Conservation (phyloP, 2,113 vertebrate genomes). For the Atractosteus spatula region DNA sequence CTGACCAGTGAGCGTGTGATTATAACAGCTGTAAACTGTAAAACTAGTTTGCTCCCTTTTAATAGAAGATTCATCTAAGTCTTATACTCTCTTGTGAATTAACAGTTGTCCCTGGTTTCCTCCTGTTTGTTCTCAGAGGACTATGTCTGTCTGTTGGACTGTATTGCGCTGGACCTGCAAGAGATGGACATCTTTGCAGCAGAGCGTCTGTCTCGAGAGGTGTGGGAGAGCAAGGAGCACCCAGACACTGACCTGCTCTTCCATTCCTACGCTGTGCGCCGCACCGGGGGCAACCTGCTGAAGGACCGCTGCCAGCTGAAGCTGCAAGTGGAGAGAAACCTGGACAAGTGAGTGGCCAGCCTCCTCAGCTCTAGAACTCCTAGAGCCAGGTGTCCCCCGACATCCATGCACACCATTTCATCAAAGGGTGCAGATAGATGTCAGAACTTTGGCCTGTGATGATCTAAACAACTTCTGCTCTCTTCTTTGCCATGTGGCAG, state of each 20-base stretch:
- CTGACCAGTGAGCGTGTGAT: too few species aligned
- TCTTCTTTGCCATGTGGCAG: slow-evolving; percentile 44
- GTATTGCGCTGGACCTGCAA: slow-evolving; percentile 89
- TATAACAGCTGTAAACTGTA: too few species aligned
- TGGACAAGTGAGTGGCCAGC: slow-evolving; percentile 80
- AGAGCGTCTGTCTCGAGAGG: slow-evolving; percentile 63
- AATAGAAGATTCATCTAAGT: too few species aligned
- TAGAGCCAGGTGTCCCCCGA: too few species aligned
- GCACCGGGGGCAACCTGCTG: slow-evolving; percentile 82
- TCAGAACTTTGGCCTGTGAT: too few species aligned
- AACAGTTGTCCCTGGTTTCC: neutral
- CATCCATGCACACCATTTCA: too few species aligned
- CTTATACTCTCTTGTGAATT: too few species aligned
- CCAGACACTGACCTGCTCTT: slow-evolving; percentile 76
- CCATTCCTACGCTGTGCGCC: slow-evolving; percentile 81
- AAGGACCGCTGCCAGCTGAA: slow-evolving; percentile 84
- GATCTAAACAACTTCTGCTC: neutral
- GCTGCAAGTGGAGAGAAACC: slow-evolving; percentile 89
- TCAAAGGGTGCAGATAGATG: too few species aligned
- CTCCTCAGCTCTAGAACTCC: neutral
- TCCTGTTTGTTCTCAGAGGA: slow-evolving; percentile 61
- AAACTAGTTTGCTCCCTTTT: too few species aligned
- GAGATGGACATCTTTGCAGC: slow-evolving; percentile 97
- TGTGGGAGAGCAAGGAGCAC: slow-evolving; percentile 43
- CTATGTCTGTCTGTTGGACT: slow-evolving; percentile 87